These are phyloP conservation scores for Drepana falcataria DNA, from an alignment of 2,888 invertebrate genomes.

Conservation along the genomic window DNA sequence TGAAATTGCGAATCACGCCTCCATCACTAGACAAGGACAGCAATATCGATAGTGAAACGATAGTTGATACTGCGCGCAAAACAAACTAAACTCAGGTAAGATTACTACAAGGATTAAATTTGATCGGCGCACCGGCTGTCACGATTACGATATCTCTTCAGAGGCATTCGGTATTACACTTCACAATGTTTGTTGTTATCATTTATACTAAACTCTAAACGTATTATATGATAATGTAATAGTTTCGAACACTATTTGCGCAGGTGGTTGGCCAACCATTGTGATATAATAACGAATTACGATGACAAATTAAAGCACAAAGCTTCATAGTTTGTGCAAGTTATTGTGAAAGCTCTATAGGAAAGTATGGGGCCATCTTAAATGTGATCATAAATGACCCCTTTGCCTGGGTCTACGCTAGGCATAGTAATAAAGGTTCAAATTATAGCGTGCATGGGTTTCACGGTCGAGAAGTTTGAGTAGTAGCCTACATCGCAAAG, in stretches of 20 bases:
- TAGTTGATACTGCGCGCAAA: slow-evolving; percentile 41
- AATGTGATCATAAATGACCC: too few relatives aligned
- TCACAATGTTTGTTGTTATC: slow-evolving; percentile 60
- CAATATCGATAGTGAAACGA: slow-evolving; percentile 68
- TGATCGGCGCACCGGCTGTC: slow-evolving; percentile 30
- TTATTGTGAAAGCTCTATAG: slow-evolving; percentile 4
- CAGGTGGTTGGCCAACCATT: slow-evolving; percentile 19
- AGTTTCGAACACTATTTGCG: slow-evolving; percentile 44
- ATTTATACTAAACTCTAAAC: slow-evolving; percentile 38
- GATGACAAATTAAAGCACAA: slow-evolving; percentile 6
- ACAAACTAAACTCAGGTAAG: slow-evolving; percentile 51
- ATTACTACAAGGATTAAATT: slow-evolving; percentile 42
- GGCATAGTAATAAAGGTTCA: too few relatives aligned
- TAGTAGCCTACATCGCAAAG: too few relatives aligned
- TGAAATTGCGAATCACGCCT: slow-evolving; percentile 74
- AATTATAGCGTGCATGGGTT: too few relatives aligned
- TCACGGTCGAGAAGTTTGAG: too few relatives aligned
- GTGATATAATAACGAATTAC: slow-evolving; percentile 11
- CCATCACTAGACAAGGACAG: slow-evolving; percentile 62
- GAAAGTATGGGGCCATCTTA: too few relatives aligned
- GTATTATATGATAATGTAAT: slow-evolving; percentile 47
- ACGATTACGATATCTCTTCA: slow-evolving; percentile 62
- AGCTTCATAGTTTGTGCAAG: background rate
- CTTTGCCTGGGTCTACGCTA: too few relatives aligned
- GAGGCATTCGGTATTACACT: slow-evolving; percentile 61